These are phyloP conservation scores for Anthoscopus minutus DNA, from an alignment of 2,113 vertebrate species.

Conservation along the genomic window DNA sequence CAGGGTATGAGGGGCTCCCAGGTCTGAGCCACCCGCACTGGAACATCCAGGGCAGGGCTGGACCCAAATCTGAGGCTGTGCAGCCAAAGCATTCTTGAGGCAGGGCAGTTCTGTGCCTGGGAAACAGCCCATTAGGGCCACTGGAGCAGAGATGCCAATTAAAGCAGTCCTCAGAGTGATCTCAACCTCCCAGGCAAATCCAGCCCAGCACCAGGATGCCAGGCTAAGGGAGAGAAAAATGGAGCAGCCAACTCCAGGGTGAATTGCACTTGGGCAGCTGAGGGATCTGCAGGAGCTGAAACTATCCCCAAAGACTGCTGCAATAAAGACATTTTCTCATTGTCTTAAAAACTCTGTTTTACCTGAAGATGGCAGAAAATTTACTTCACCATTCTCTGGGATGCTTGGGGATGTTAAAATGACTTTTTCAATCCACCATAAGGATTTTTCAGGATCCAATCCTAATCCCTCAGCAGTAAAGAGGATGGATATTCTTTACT, in stretches of 20 bases:
- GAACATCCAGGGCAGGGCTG: not conserved
- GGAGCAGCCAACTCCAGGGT: not conserved
- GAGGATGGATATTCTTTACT: not conserved
- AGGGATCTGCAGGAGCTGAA: not conserved
- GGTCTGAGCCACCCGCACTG: fast-evolving
- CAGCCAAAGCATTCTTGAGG: conserved; percentile 8
- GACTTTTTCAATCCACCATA: not conserved
- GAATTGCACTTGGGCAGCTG: not conserved
- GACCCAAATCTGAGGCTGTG: not conserved
- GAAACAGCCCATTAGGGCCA: conserved; percentile 11
- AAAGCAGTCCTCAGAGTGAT: not conserved
- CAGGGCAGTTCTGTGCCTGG: not conserved
- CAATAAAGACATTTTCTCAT: not conserved
- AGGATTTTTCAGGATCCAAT: not conserved
- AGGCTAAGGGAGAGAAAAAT: not conserved
- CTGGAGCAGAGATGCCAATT: conserved; percentile 23
- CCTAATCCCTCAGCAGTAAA: not conserved
- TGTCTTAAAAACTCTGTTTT: not conserved
- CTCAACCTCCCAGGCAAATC: not conserved
- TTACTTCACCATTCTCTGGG: not conserved
- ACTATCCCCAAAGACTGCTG: not conserved
- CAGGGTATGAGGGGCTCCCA: not conserved
- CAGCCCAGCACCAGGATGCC: not conserved
- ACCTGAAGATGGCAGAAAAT: not conserved
- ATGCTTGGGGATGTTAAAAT: not conserved